phyloP scores from a whole-genome alignment of 2,888 invertebrate species.

The Idaea dimidiata region DNA sequence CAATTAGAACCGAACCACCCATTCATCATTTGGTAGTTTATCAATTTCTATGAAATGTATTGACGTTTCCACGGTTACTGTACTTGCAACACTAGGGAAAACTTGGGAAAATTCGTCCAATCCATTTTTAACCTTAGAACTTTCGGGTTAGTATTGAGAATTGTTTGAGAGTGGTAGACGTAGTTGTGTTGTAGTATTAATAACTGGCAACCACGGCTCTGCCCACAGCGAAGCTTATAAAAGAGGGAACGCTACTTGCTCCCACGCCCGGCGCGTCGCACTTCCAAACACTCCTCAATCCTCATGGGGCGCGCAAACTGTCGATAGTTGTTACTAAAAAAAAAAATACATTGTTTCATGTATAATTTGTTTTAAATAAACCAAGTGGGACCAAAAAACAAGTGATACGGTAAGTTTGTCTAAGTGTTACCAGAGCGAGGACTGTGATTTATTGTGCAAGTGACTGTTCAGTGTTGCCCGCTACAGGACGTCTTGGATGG shows the following conservation, averaged over 20 bases:
- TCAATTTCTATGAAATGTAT: slow-evolving; percentile 50
- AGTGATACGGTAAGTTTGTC: slow-evolving; percentile 78
- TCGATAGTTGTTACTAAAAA: slow-evolving; percentile 66
- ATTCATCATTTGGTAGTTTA: background rate
- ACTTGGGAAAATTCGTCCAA: slow-evolving; percentile 17
- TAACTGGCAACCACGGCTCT: slow-evolving; percentile 33
- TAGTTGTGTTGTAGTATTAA: slow-evolving; percentile 25
- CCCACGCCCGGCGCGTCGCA: slow-evolving; percentile 75
- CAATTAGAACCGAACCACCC: background rate
- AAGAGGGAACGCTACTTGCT: slow-evolving; percentile 64
- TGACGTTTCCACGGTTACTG: slow-evolving; percentile 41
- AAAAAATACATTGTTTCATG: slow-evolving; percentile 55
- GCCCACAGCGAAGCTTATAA: slow-evolving; percentile 75
- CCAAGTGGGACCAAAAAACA: slow-evolving; percentile 61
- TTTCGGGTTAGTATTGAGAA: slow-evolving; percentile 11
- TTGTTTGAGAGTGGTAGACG: slow-evolving; percentile 8
- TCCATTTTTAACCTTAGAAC: slow-evolving; percentile 11
- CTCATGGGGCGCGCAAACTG: slow-evolving; percentile 79
- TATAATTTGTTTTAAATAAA: slow-evolving; percentile 62
- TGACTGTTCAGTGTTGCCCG: slow-evolving; percentile 69
- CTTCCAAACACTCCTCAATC: slow-evolving; percentile 70
- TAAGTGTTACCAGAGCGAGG: slow-evolving; percentile 55
- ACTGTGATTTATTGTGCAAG: slow-evolving; percentile 72
- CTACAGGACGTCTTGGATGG: slow-evolving; percentile 45
- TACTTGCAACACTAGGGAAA: slow-evolving; percentile 30